phyloP scores from a whole-genome alignment of 2,888 invertebrate genomes.

The Seira musarum region DNA sequence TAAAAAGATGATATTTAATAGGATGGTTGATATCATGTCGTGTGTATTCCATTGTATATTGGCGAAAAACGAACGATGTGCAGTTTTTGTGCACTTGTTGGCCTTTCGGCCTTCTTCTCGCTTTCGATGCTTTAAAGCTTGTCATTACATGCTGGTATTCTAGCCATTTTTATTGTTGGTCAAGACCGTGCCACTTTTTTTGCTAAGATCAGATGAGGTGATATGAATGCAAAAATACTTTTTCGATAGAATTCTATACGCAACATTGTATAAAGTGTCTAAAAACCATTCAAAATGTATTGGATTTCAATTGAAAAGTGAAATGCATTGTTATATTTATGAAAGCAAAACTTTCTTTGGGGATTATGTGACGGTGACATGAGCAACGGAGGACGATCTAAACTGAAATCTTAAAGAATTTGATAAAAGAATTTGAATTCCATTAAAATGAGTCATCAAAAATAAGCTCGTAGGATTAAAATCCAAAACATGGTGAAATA shows the following conservation, averaged over 20 bases:
- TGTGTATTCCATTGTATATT: no score
- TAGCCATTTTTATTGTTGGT: constrained; percentile 36
- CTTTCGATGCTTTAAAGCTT: background rate
- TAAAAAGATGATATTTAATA: constrained; percentile 6
- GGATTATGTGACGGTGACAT: no score
- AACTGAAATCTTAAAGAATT: no score
- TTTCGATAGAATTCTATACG: background rate
- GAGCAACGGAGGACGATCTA: no score
- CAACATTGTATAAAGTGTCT: background rate
- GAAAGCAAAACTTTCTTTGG: no score
- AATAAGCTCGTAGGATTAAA: no score
- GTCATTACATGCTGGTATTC: background rate
- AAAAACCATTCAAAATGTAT: background rate
- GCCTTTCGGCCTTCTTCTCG: constrained; percentile 8
- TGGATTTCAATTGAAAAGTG: no score
- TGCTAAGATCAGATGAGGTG: background rate
- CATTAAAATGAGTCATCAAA: no score
- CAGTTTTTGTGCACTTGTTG: constrained; percentile 25
- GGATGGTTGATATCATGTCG: background rate
- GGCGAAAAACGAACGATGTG: background rate
- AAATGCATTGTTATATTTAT: no score
- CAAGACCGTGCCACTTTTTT: constrained; percentile 51
- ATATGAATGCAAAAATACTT: background rate
- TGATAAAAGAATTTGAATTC: no score
- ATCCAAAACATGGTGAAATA: no score